These are phyloP conservation scores for Condylostylus longicornis DNA, from an alignment of 1,140 invertebrate genomes.

Conservation along the genomic window DNA sequence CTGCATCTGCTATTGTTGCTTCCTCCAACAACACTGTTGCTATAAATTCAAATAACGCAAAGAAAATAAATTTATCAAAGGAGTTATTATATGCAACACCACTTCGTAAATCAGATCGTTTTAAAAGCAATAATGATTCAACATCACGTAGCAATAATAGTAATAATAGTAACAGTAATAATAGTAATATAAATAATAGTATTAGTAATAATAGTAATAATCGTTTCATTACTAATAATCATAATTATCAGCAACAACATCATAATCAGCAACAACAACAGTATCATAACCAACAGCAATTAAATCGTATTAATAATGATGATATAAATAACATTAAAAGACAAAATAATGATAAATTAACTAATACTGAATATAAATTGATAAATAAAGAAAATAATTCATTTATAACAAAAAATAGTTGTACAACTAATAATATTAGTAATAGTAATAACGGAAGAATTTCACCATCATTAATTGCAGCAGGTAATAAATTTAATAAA, in stretches of 20 bases:
- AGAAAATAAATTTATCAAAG: conserved; percentile 20
- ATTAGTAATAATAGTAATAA: too few relatives aligned
- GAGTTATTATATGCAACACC: conserved; percentile 31
- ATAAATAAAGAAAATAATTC: not conserved
- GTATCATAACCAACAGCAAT: too few relatives aligned
- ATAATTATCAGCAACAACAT: not conserved
- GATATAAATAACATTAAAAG: too few relatives aligned
- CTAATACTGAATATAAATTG: not conserved
- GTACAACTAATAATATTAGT: too few relatives aligned
- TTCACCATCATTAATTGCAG: too few relatives aligned
- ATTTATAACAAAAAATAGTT: too few relatives aligned
- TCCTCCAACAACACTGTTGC: not conserved
- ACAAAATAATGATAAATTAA: not conserved
- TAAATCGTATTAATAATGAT: too few relatives aligned
- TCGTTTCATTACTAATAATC: not conserved
- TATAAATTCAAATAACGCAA: conserved; percentile 13
- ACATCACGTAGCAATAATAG: conserved; percentile 1
- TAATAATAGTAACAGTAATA: not conserved
- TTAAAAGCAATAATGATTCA: conserved; percentile 26
- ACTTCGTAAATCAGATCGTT: conserved; percentile 29
- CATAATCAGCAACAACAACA: too few relatives aligned
- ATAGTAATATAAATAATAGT: too few relatives aligned
- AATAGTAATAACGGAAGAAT: too few relatives aligned
- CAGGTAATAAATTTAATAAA: too few relatives aligned
- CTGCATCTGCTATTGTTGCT: conserved; percentile 3